Evolutionary conservation across 2,797 vertebrate species (phyloP).

Genomic region (Halcyon badia): DNA sequence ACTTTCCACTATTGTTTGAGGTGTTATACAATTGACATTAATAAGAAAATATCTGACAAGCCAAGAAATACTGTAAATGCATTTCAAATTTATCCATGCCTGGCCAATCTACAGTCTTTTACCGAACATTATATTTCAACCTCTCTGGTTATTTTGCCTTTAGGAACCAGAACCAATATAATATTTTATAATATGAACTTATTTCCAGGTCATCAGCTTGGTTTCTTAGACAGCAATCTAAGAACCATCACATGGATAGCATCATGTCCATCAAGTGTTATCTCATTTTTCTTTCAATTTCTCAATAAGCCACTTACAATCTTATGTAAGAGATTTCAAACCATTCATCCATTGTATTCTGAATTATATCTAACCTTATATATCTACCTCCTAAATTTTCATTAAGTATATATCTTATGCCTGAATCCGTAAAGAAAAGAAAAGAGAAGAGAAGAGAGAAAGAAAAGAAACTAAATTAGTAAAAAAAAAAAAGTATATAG

Average conservation of each 20-base stretch:
- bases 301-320: slow-evolving; percentile 1
- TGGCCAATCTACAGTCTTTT: slow-evolving; percentile 5
- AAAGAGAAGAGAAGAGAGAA: not conserved
- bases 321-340: slow-evolving; percentile 34
- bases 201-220: slow-evolving; percentile 67
- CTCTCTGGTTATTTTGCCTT: slow-evolving; percentile 12
- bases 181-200: slow-evolving; percentile 56
- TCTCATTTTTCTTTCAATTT: slow-evolving; percentile 29
- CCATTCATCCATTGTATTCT: slow-evolving; percentile 48
- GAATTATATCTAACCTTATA: slow-evolving; percentile 49
- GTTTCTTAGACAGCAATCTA: slow-evolving; percentile 29
- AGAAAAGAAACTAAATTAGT: not conserved
- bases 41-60: slow-evolving; percentile 41
- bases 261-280: slow-evolving; percentile 36
- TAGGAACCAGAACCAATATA: not conserved
- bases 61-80: slow-evolving; percentile 55
- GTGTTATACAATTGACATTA: slow-evolving; percentile 55
- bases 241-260: slow-evolving; percentile 28
- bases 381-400: slow-evolving; percentile 1
- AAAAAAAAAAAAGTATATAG: not conserved
- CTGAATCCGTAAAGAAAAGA: not conserved
- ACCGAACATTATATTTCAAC: slow-evolving; percentile 37
- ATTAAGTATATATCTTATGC: not conserved
- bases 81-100: slow-evolving; percentile 56
- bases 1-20: slow-evolving; percentile 1